Conservation (phyloP, 2,113 vertebrate species). For the Hydrolagus affinis region DNA sequence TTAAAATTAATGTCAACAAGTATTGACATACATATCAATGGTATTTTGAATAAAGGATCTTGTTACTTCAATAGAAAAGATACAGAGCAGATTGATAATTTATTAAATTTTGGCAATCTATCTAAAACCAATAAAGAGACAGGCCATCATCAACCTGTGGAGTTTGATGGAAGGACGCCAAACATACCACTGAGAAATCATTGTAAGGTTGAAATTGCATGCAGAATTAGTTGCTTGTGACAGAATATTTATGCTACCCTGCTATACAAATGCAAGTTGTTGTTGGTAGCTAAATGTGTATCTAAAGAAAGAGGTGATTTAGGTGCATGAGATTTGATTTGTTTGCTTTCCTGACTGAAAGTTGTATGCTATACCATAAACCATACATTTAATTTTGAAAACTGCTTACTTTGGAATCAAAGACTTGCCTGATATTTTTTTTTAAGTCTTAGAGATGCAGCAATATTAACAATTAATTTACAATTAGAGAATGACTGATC, state of each 20-base stretch:
- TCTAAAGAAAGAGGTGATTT: neutral
- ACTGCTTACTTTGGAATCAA: neutral
- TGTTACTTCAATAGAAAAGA: neutral
- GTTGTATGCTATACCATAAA: neutral
- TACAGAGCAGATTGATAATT: neutral
- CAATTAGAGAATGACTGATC: neutral
- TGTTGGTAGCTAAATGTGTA: neutral
- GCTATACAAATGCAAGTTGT: too few species aligned
- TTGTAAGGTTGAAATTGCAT: conserved; percentile 20
- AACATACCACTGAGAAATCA: neutral
- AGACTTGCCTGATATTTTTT: neutral
- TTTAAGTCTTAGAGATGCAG: neutral
- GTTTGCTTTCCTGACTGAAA: neutral
- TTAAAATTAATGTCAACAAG: neutral
- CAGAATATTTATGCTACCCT: conserved; percentile 3
- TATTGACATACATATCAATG: neutral
- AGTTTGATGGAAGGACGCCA: conserved; percentile 25
- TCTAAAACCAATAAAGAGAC: neutral
- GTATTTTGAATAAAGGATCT: neutral
- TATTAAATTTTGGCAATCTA: conserved; percentile 22
- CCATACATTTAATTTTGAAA: neutral
- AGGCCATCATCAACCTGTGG: neutral
- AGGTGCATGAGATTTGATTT: neutral
- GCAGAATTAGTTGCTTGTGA: neutral
- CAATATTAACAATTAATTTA: too few species aligned